Conservation (phyloP, 2,888 invertebrate genomes). For the Aporophyla lueneburgensis region DNA sequence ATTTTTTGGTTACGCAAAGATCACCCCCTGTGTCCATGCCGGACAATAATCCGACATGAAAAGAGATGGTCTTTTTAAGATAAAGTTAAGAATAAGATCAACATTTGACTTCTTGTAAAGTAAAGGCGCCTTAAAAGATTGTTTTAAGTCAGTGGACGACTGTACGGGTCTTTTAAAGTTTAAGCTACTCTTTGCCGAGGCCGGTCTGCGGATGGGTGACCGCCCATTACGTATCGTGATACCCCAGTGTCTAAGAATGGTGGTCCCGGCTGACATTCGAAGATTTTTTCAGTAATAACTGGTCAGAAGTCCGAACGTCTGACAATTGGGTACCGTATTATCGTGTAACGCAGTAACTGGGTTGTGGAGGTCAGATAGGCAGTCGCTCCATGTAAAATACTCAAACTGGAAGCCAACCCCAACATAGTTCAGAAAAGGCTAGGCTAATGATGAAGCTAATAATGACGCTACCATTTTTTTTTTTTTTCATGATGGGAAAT, state of each 20-base stretch:
- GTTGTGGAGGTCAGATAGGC: background rate
- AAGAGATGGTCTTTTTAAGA: background rate
- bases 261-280: background rate
- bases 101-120: background rate
- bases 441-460: too few relatives aligned
- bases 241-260: background rate
- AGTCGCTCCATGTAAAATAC: too few relatives aligned
- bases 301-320: too few relatives aligned
- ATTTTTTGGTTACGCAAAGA: background rate
- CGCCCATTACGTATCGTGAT: too few relatives aligned
- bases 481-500: too few relatives aligned
- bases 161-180: background rate
- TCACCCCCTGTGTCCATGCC: background rate
- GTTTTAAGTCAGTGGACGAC: background rate
- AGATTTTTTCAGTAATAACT: too few relatives aligned
- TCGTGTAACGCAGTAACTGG: too few relatives aligned
- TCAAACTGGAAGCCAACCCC: background rate
- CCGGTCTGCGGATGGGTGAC: background rate
- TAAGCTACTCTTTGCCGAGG: background rate
- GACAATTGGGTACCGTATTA: too few relatives aligned
- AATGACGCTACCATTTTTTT: too few relatives aligned
- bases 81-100: background rate
- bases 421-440: background rate
- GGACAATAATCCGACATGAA: background rate
- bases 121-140: background rate